Conservation (phyloP, 64 coral and sea anemone genomes). For the Porites lutea region DNA sequence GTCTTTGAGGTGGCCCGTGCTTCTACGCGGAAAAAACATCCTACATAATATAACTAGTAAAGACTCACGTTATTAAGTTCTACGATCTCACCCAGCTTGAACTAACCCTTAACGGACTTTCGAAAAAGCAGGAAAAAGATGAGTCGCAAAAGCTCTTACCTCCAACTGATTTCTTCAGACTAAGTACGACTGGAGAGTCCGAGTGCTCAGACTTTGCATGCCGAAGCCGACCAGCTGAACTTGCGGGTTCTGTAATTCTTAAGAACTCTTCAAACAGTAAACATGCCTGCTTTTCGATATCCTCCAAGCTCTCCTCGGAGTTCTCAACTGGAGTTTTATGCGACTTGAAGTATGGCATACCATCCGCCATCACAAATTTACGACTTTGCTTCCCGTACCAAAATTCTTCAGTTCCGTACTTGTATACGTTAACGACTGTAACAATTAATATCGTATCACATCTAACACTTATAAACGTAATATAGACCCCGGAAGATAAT, state of each 20-base stretch:
- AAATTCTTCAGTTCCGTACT: background rate
- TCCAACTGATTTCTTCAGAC: background rate
- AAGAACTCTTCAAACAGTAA: conserved; percentile 88
- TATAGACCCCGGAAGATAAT: background rate
- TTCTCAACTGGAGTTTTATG: conserved; percentile 64
- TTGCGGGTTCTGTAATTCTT: conserved; percentile 33
- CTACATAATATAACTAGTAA: no score
- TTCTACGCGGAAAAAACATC: no score
- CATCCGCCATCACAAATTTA: background rate
- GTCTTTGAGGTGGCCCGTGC: no score
- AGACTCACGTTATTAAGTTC: no score
- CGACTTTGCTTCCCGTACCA: background rate
- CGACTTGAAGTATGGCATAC: conserved; percentile 16
- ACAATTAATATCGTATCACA: background rate
- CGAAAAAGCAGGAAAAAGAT: no score
- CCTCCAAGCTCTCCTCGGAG: conserved; percentile 49
- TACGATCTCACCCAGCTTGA: no score
- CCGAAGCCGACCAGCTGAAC: no score
- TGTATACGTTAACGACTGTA: background rate
- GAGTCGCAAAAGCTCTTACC: background rate
- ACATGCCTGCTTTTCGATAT: conserved; percentile 66
- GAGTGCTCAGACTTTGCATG: background rate
- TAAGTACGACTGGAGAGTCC: background rate
- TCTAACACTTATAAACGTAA: background rate
- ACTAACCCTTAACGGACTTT: no score